Percentiles rank a stretch among this genome's conserved stretches.
These are phyloP conservation scores for Chaunax sp. DNA, from an alignment of 2,797 vertebrate species.

Conservation along the genomic window DNA sequence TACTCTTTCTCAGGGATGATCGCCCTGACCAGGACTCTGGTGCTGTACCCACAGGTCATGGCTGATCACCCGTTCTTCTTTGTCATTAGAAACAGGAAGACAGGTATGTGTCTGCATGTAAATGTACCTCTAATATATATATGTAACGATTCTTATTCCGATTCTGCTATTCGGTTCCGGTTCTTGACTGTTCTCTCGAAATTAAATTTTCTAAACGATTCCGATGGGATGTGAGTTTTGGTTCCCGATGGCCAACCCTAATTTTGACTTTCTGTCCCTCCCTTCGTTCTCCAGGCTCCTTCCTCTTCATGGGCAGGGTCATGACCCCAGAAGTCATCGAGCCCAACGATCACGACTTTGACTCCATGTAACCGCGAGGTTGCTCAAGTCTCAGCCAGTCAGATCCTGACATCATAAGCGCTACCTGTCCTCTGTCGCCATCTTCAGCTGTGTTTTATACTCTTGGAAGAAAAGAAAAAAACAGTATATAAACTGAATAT, in stretches of 20 bases:
- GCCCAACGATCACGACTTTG: constrained; percentile 89
- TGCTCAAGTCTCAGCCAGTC: constrained; percentile 47
- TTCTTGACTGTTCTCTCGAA: too few relatives aligned
- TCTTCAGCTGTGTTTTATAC: constrained; percentile 80
- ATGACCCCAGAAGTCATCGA: constrained; percentile 96
- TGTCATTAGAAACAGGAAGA: constrained; percentile 92
- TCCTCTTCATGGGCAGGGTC: constrained; percentile 97
- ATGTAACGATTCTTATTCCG: too few relatives aligned
- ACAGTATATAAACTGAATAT: constrained; percentile 59
- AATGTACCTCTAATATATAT: not conserved
- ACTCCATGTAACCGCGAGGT: constrained; percentile 86
- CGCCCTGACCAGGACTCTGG: constrained; percentile 93
- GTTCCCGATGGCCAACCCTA: too few relatives aligned
- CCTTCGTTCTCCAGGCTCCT: constrained; percentile 81
- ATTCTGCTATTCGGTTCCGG: too few relatives aligned
- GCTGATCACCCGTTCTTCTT: constrained; percentile 98
- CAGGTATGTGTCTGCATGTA: constrained; percentile 79
- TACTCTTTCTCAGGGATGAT: constrained; percentile 88
- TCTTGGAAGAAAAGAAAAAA: constrained; percentile 63
- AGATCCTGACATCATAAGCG: constrained; percentile 67
- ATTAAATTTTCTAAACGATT: too few relatives aligned
- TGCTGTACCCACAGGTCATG: constrained; percentile 97
- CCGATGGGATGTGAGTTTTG: too few relatives aligned
- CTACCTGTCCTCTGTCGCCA: constrained; percentile 71
- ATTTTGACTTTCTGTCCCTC: not conserved